phyloP scores from a whole-genome alignment of 1,140 invertebrate genomes.

The Zaprionus tsacasi region DNA sequence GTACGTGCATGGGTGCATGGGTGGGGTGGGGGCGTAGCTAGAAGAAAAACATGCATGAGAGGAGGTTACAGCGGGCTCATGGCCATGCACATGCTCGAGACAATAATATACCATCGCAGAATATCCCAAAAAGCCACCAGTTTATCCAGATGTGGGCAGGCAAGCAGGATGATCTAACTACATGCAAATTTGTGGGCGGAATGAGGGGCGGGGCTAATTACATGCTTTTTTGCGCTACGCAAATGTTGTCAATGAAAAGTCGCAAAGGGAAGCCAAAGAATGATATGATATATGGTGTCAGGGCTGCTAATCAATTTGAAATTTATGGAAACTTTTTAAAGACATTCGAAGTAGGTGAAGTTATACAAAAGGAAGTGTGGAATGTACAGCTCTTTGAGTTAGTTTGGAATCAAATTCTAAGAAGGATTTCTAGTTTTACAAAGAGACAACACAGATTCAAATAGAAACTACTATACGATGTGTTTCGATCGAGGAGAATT shows the following conservation, averaged over 20 bases:
- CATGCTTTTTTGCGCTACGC: constrained; percentile 3
- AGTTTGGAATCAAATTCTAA: background rate
- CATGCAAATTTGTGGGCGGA: constrained; percentile 9
- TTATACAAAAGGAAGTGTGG: background rate
- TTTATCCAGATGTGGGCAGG: background rate
- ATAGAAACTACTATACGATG: constrained; percentile 1
- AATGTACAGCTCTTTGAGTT: background rate
- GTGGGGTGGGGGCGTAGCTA: constrained; percentile 42
- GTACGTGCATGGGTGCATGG: constrained; percentile 42
- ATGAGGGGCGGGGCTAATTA: constrained; percentile 3
- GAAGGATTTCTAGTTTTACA: background rate
- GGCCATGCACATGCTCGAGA: constrained; percentile 2
- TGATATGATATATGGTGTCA: background rate
- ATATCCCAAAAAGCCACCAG: background rate
- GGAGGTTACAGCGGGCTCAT: constrained; percentile 12
- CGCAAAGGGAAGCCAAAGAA: background rate
- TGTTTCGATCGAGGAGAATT: constrained; percentile 25
- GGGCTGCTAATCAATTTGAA: background rate
- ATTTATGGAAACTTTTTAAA: background rate
- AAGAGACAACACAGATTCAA: constrained; percentile 19
- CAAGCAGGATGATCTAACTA: background rate
- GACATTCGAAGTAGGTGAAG: background rate
- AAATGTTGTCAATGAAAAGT: constrained; percentile 1
- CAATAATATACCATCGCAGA: background rate
- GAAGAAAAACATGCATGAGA: constrained; percentile 57